Percentiles rank a stretch among this genome's conserved stretches.
Evolutionary conservation across 2,888 invertebrate species (phyloP).

Genomic region (Lycaena phlaeas): DNA sequence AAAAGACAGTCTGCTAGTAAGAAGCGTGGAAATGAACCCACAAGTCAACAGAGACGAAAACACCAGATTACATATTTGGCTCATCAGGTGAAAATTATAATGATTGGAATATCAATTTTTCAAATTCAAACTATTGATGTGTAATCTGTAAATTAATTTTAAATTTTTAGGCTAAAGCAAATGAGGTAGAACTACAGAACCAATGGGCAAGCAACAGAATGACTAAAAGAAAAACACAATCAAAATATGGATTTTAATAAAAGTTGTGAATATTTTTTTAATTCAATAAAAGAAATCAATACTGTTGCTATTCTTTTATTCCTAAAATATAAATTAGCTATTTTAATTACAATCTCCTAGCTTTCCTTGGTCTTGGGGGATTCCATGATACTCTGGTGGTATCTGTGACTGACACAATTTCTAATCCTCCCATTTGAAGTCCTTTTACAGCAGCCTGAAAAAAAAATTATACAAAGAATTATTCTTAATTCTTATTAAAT

Average conservation of each 20-base stretch:
- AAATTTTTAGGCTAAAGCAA: conserved; percentile 92
- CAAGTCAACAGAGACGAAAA: conserved; percentile 84
- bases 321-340: conserved; percentile 11
- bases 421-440: conserved; percentile 90
- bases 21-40: conserved; percentile 74
- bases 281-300: not conserved
- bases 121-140: too few species aligned
- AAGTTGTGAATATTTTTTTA: not conserved
- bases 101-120: too few species aligned
- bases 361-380: conserved; percentile 88
- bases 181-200: conserved; percentile 93
- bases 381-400: conserved; percentile 87
- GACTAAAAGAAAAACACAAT: conserved; percentile 90
- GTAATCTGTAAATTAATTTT: not conserved
- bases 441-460: conserved; percentile 94
- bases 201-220: conserved; percentile 93
- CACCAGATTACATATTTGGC: conserved; percentile 98
- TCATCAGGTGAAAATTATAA: conserved; percentile 72
- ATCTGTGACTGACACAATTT: conserved; percentile 95
- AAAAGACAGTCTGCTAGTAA: conserved; percentile 63
- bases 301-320: conserved; percentile 8
- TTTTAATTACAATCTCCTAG: conserved; percentile 79
- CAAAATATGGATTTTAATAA: conserved; percentile 93
- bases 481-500: too few species aligned
- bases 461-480: too few species aligned